Percentiles rank a stretch among this genome's conserved stretches.
Evolutionary conservation across 2,113 vertebrate genomes (phyloP).

Genomic region (Cochlearius cochlearius): DNA sequence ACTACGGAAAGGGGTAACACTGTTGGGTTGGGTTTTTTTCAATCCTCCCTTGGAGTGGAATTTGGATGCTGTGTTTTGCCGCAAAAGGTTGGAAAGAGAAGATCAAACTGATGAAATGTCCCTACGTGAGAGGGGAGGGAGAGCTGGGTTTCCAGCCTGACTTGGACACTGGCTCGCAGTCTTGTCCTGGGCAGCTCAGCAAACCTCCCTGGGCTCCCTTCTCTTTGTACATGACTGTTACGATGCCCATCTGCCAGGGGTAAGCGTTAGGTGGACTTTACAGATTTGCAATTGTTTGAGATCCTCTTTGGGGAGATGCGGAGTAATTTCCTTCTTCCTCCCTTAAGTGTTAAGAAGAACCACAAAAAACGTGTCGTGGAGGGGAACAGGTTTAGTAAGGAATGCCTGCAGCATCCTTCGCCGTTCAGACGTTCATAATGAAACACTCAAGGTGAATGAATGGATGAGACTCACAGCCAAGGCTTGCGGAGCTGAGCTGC

Average conservation of each 20-base stretch:
- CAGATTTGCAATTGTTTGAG: neutral
- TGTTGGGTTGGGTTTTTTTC: neutral
- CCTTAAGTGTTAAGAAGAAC: neutral
- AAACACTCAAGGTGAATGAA: neutral
- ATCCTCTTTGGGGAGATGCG: neutral
- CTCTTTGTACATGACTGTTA: rapidly evolving
- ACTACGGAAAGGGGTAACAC: neutral
- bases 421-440: neutral
- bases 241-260: neutral
- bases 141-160: neutral
- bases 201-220: neutral
- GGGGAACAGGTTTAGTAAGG: neutral
- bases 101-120: neutral
- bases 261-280: neutral
- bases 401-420: neutral
- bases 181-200: neutral
- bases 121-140: neutral
- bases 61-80: neutral
- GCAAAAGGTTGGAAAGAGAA: neutral
- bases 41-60: neutral
- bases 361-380: too few species aligned
- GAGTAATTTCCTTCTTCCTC: neutral
- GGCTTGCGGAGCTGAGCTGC: neutral
- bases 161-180: neutral
- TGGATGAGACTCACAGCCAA: neutral